Conservation (phyloP, 2,888 invertebrate species). For the Luperina testacea region DNA sequence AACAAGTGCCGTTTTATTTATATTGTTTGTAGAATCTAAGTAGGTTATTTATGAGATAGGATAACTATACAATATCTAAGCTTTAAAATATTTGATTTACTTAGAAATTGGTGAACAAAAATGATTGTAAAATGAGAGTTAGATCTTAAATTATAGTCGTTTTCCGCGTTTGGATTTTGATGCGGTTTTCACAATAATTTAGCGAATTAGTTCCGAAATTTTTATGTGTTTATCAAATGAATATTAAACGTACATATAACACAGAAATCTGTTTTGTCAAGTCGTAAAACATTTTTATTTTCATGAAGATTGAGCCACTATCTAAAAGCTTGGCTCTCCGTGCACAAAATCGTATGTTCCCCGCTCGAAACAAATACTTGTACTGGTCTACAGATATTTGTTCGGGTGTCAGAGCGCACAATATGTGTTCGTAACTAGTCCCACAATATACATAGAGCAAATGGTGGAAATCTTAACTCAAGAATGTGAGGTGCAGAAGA, state of each 20-base stretch:
- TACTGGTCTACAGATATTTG: constrained; percentile 39
- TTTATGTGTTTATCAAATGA: not conserved
- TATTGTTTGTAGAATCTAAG: not conserved
- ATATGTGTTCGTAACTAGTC: constrained; percentile 39
- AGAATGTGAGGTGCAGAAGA: not conserved
- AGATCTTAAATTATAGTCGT: not conserved
- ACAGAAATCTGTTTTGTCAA: not conserved
- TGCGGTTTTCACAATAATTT: not conserved
- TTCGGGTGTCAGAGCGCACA: constrained; percentile 10
- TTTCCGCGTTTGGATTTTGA: not conserved
- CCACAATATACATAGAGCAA: constrained; percentile 20
- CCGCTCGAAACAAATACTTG: constrained; percentile 29
- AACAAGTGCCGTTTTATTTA: not conserved
- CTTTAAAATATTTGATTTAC: not conserved
- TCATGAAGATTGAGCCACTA: not conserved
- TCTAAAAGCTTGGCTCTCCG: not conserved
- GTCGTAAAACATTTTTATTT: not conserved
- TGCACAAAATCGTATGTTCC: not conserved
- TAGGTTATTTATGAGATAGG: not conserved
- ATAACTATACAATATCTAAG: not conserved
- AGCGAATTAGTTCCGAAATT: no score
- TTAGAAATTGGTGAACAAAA: not conserved
- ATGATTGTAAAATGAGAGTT: not conserved
- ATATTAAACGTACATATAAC: not conserved
- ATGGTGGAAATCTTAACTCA: not conserved